Base-by-base conservation (phyloP, 2,888 invertebrate species). In the Rhingia rostrata region DNA sequence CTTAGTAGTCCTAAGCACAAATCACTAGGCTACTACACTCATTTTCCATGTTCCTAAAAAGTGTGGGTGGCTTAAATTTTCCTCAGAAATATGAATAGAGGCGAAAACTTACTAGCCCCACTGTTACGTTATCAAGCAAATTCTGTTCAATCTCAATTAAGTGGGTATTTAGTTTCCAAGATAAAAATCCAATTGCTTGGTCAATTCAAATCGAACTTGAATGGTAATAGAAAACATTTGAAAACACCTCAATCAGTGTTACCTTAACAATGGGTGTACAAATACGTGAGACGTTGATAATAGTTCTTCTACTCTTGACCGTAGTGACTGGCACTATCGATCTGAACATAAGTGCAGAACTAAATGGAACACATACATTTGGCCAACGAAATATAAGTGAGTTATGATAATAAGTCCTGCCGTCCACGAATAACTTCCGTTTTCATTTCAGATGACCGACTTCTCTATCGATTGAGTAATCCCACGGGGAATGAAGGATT, bases 401-500 rank as follows among this genome's bases (percentile, higher is more conserved):
- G 67, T 58, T 12, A 32, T 4, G 12, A n/a, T 22, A 22, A 22
- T 22, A 22, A 2, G 22, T 22, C 22, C 22, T 22, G 22, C 22
- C 22, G 22, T 2, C 22, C 1, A 22, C 22, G 22, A 22, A 1
- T 22, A 22, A 22, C 22, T 22, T 22, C 22, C 2, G 22, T 22
- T 22, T 22, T 22, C 22, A 2, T n/a, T 70, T 64, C 30, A 78
- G 78, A 56, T 56, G 78, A 78, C 10, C 70, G 78, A 10, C 35
- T 70, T 10, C 61, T 78, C 12, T 78, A 64, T 58, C 30, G 22
- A 14, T 70, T 70, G 33, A 54, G 56, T 1, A 78, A 56, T 12
- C 49, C 70, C 43, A 6, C 12, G 33, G 78, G 70, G 2, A 56
- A 64, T 30, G 14, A 9, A 3, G 56, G 56, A 7, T 78, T 78